Conservation (phyloP, 2,797 vertebrate genomes). For the Mus minutoides region DNA sequence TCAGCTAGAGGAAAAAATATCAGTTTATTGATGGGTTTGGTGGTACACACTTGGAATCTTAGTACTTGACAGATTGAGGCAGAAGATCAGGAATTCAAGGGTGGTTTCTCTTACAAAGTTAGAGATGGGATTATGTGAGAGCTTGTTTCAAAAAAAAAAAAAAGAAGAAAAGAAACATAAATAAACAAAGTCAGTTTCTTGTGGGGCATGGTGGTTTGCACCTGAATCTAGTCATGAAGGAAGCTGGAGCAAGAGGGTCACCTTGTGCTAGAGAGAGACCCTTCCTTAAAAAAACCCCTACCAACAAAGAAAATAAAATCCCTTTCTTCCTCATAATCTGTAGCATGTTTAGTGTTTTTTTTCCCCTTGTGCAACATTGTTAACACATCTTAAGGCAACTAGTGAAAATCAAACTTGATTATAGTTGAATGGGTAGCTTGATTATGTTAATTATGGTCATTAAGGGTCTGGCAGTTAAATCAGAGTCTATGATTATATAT, state of each 20-base stretch:
- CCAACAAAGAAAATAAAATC: neutral
- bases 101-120: neutral
- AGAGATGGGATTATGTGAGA: neutral
- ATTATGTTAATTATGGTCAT: constrained; percentile 26
- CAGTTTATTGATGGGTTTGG: neutral
- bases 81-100: neutral
- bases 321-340: constrained; percentile 57
- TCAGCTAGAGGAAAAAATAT: constrained; percentile 49
- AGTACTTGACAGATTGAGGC: neutral
- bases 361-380: neutral
- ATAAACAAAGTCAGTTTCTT: neutral
- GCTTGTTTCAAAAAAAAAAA: neutral
- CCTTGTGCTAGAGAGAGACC: neutral
- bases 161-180: neutral
- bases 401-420: constrained; percentile 53
- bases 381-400: constrained; percentile 55
- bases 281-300: neutral
- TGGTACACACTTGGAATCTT: neutral
- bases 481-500: constrained; percentile 22
- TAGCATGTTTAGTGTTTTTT: neutral
- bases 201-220: neutral
- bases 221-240: neutral
- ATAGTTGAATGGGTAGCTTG: constrained; percentile 1
- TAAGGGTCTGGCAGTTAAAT: constrained; percentile 23
- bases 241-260: neutral